Base-by-base conservation (phyloP, 2,797 vertebrate species). In the Atherinosoma microstoma region DNA sequence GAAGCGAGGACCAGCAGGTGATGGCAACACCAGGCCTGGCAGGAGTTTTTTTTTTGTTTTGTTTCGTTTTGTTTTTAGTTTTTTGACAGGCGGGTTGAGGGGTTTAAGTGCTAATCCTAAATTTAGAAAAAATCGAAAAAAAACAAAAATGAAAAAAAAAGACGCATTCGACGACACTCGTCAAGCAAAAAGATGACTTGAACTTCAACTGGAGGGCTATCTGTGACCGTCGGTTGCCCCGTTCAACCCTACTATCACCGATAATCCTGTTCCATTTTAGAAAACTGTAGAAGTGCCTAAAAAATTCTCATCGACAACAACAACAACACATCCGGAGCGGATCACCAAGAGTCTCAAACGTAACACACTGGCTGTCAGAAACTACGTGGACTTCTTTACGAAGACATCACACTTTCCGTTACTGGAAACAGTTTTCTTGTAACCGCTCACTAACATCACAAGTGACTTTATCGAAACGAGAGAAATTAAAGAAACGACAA, bases 211-310 rank as follows among this genome's bases (percentile, higher is more conserved):
- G 90, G 91, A 92, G 92, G 89, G 92, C 90, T 90, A 89, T 88
- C 89, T 83, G 86, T 87, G 91, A 93, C 83, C 84, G 85, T 89
- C 84, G 82, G 89, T 91, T 87, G 89, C 88, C 82, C 84, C 84
- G 82, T 90, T 87, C 87, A 71, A 86, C 89, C 89, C 89, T 49
- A 82, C 88, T 85, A 86, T 91, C 92, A 88, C 91, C 88, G 87
- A 91, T 89, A 86, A 94, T 92, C 92, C 93, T 93, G 91, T 93
- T 94, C 90, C 92, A 90, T 91, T 92, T 89, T 91, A 92, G 89
- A 90, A 91, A 80, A 80, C 90, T 89, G 93, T 94, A 94, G 92
- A 95, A 95, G 94, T 95, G 94, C 94, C 94, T 95, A 92, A 94
- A 91, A 90, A 57, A 63, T 80, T 88, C 83, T 93, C 89, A 91